Base-by-base conservation (phyloP, 2,797 vertebrate species). In the Dromococcyx pavoninus region DNA sequence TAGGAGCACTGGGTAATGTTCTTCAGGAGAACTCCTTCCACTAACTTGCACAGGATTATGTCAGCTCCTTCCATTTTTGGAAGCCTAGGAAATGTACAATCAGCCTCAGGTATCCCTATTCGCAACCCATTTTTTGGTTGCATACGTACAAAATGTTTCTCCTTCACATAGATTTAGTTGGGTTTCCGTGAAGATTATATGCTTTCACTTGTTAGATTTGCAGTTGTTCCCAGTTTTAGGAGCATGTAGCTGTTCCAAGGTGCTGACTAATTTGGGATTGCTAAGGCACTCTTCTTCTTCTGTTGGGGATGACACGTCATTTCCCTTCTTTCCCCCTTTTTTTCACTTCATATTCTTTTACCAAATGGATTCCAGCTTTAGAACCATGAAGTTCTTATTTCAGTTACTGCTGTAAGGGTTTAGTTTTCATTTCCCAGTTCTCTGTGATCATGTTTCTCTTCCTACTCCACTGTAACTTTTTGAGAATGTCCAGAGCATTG, bases 391-490 rank as follows among this genome's bases (percentile, higher is more conserved):
- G 9, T 51, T 73, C 13, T 64, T 43, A 85, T 46, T 70, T 22
- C 16, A 62, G 2, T 64, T 67, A 37, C 4, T 10, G 15, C 43
- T 39, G 15, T n/a, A 78, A 85, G 37, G 37, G 33, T 85, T 86
- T 66, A 46, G 23, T 58, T 60, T 82, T 80, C 4, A 48, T 94
- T 93, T 95, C 51, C 48, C 58, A 27, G 12, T 51, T 86, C 11
- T 89, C 60, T 89, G 56, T 4, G 1, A 73, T 69, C 11, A 25
- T 23, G 14, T 17, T 51, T 79, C 48, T 85, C 53, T 70, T 88
- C 61, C 64, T 74, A 54, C n/a, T 57, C 43, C 44, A 44, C 85
- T 81, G 27, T 23, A 21, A 46, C 7, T 82, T 19, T 46, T 81
- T 75, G 58, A 43, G 50, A 87, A 79, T 30, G 33, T 65, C 56